phyloP scores from a whole-genome alignment of 2,888 invertebrate genomes.

The Drepanosiphum platanoidis region DNA sequence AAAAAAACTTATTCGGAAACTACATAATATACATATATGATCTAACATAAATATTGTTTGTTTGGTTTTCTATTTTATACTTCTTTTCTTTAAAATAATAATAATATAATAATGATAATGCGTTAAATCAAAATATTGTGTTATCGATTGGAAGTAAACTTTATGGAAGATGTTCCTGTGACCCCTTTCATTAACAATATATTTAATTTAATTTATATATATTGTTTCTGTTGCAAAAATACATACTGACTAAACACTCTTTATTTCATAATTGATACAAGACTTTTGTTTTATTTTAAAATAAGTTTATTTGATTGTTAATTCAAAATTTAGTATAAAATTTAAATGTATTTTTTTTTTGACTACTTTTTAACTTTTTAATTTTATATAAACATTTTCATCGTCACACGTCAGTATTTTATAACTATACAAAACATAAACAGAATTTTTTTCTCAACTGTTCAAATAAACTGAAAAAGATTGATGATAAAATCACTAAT shows the following conservation, averaged over 20 bases:
- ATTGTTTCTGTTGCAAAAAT: too few relatives aligned
- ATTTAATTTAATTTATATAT: too few relatives aligned
- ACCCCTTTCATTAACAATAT: neutral
- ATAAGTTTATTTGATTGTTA: constrained; percentile 12
- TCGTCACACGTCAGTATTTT: neutral
- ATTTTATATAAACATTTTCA: constrained; percentile 30
- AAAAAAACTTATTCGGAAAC: constrained; percentile 6
- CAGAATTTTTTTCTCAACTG: neutral
- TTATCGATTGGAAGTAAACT: constrained; percentile 5
- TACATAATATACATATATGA: constrained; percentile 23
- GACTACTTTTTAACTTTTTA: neutral
- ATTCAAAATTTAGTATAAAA: neutral
- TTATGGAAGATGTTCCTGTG: neutral
- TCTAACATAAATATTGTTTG: constrained; percentile 43
- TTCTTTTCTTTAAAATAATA: constrained; percentile 15
- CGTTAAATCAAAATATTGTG: constrained; percentile 29
- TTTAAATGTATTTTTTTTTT: too few relatives aligned
- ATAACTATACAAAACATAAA: neutral
- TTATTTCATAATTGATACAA: neutral
- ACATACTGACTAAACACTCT: neutral
- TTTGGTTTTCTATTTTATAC: constrained; percentile 42
- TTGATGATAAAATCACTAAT: constrained; percentile 8
- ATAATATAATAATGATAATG: neutral
- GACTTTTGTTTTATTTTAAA: constrained; percentile 10
- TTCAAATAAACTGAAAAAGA: neutral